These are phyloP conservation scores for Xestia xanthographa DNA, from an alignment of 2,888 invertebrate species.

Conservation along the genomic window DNA sequence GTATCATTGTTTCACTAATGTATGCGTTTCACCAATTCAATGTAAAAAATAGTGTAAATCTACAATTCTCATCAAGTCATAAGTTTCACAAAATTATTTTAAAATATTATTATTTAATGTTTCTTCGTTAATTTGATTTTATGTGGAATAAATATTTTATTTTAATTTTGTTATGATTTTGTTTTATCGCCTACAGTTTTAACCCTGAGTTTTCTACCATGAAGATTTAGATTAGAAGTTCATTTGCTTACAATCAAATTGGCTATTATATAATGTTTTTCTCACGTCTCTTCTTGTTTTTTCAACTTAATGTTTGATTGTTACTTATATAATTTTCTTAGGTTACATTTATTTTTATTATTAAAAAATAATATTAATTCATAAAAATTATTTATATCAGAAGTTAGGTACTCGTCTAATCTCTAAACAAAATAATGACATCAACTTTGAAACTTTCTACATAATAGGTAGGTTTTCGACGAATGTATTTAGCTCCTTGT, in stretches of 20 bases:
- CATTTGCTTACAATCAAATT: background rate
- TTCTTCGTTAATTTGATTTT: constrained; percentile 69
- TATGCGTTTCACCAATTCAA: constrained; percentile 32
- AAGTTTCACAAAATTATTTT: constrained; percentile 56
- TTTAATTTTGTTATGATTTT: constrained; percentile 52
- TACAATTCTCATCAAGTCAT: constrained; percentile 52
- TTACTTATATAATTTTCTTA: too few relatives aligned
- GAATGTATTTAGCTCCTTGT: background rate
- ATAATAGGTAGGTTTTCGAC: background rate
- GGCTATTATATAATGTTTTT: background rate
- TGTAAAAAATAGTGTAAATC: constrained; percentile 37
- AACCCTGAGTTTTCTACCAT: background rate
- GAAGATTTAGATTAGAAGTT: background rate
- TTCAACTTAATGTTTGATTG: too few relatives aligned
- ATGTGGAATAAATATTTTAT: constrained; percentile 69
- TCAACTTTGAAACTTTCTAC: background rate
- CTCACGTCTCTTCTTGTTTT: background rate
- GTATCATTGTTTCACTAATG: constrained; percentile 57
- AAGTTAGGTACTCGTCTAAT: background rate
- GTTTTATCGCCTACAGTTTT: background rate
- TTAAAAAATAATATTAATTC: too few relatives aligned
- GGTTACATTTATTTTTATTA: too few relatives aligned
- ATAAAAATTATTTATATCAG: too few relatives aligned
- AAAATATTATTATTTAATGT: constrained; percentile 55
- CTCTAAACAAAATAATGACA: background rate